Evolutionary conservation across 1,140 invertebrate genomes (phyloP), one percentile per base, ranked within the genome.

Genomic region (Cardiocondyla obscurior): DNA sequence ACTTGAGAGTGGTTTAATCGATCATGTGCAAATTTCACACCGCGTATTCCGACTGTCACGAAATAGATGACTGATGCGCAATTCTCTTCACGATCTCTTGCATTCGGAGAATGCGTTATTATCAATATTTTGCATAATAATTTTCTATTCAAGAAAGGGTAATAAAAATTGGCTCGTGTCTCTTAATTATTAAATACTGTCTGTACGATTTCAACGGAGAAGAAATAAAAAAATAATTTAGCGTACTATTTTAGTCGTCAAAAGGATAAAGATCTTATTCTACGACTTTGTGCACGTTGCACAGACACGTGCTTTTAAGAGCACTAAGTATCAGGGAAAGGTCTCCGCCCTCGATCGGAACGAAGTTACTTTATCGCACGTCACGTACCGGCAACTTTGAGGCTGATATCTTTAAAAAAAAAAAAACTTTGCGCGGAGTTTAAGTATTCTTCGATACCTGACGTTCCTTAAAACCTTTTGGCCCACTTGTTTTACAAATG

Each of bases 321-420:
- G 67, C 73, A 70, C 33, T 65, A 25, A 53, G 69, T 76, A 74
- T 85, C 83, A 46, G n/a, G 22, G 30, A 12, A 55, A 65, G 30
- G 46, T 69, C 58, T 69, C 85, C 22, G 58, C 58, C 46, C 62
- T 69, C 85, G 85, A 84, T 79, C 46, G 74, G 60, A 81, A 76
- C 84, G 42, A 88, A 88, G 84, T 88, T 88, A 86, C 79, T 60
- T 65, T 51, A 85, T 83, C 67, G 53, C 30, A 42, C 49, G 58
- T 82, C 82, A 82, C 85, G 85, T 88, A 76, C n/a, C 44, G 16
- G 19, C 53, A 77, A 85, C 70, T 86, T 86, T 36, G 19, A 36
- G 19, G 19, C 30, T 69, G 49, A 53, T 46, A 30, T 33, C 30
- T 49, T 67, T 51, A 22, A 84, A 74, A 55, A 84, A 82, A 22